Evolutionary conservation across 2,113 vertebrate genomes (phyloP).

Genomic region (Turdus rufiventris): DNA sequence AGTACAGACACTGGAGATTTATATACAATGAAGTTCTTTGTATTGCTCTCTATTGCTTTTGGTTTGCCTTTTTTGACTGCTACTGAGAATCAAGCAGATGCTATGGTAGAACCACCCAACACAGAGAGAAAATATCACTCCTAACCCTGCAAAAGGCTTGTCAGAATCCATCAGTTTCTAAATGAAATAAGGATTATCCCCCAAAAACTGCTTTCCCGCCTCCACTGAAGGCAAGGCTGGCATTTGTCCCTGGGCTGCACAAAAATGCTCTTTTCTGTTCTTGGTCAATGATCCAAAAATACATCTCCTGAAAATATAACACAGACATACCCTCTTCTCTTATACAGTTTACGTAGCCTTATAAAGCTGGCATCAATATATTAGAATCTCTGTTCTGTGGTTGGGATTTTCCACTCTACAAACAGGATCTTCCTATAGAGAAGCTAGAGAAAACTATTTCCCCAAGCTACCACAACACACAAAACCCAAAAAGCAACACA

Average conservation of each 20-base stretch:
- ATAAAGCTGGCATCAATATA: background rate
- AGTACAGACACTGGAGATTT: background rate
- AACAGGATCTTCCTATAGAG: background rate
- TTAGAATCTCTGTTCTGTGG: background rate
- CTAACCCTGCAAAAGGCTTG: background rate
- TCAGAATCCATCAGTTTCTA: background rate
- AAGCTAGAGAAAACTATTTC: background rate
- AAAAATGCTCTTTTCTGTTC: background rate
- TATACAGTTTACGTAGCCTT: background rate
- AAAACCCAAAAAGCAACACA: background rate
- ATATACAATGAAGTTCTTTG: background rate
- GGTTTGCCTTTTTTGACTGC: background rate
- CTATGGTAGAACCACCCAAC: background rate
- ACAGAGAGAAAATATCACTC: background rate
- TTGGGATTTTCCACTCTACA: background rate
- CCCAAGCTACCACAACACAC: background rate
- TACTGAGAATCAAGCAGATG: background rate
- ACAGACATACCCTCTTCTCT: background rate
- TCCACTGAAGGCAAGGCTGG: background rate
- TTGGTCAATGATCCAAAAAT: background rate
- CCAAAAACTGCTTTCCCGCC: accelerated
- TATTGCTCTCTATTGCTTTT: background rate
- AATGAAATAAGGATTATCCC: background rate
- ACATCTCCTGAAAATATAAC: background rate
- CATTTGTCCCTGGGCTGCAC: background rate